Percentiles rank a stretch among this genome's conserved stretches.
Conservation (phyloP, 2,113 vertebrate genomes). For the Rhodinocichla rosea region DNA sequence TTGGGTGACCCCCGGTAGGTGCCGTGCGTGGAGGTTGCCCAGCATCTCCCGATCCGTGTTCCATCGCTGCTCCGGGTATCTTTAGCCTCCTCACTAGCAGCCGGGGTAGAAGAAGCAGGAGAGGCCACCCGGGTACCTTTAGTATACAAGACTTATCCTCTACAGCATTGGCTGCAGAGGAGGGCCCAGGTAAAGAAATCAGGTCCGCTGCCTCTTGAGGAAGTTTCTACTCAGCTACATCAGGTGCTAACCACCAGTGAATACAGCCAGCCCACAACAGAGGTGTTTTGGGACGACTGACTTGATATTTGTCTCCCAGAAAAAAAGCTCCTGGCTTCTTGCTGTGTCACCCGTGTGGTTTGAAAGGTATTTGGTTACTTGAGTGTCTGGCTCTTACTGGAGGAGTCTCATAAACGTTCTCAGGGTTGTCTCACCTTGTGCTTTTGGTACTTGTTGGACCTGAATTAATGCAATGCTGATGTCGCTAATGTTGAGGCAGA, state of each 20-base stretch:
- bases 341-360: background rate
- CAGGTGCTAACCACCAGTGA: no score
- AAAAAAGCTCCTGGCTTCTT: background rate
- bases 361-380: background rate
- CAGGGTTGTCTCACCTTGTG: background rate
- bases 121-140: background rate
- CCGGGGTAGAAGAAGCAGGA: background rate
- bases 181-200: background rate
- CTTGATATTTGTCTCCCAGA: fast-evolving
- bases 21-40: fast-evolving
- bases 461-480: background rate
- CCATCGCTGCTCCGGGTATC: background rate
- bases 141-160: background rate
- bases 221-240: background rate
- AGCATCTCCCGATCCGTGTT: no score
- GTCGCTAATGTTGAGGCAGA: background rate
- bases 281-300: background rate
- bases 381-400: background rate
- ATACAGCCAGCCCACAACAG: background rate
- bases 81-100: background rate
- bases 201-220: background rate
- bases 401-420: fast-evolving
- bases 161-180: background rate
- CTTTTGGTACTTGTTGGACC: background rate
- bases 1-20: background rate